These are phyloP conservation scores for Stegodyphus mimosarum DNA, from an alignment of 1,140 invertebrate species.

Conservation along the genomic window DNA sequence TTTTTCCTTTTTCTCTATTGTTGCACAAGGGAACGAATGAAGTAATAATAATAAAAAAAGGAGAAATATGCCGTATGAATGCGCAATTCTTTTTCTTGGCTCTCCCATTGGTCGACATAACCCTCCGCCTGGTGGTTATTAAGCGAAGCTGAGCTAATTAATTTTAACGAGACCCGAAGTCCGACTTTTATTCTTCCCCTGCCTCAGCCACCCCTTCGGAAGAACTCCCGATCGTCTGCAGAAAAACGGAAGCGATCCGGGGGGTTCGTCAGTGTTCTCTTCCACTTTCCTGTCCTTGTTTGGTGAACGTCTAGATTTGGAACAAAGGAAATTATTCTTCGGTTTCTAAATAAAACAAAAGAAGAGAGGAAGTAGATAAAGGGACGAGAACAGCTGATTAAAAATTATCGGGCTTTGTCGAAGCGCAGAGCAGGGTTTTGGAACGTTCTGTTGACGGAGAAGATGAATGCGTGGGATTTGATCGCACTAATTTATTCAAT, in stretches of 20 bases:
- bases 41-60: not conserved
- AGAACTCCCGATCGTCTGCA: slow-evolving; percentile 19
- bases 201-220: not conserved
- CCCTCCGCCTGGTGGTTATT: slow-evolving; percentile 42
- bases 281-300: slow-evolving; percentile 35
- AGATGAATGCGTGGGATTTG: not conserved
- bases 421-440: not conserved
- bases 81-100: not conserved
- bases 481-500: not conserved
- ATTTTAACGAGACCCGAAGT: slow-evolving; percentile 53
- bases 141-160: slow-evolving; percentile 48
- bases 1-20: slow-evolving; percentile 4
- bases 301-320: slow-evolving; percentile 29
- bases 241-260: slow-evolving; percentile 38
- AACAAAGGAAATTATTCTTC: slow-evolving; percentile 61
- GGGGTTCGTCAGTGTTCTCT: not conserved
- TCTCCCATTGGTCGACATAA: slow-evolving; percentile 25
- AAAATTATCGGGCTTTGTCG: slow-evolving; percentile 8
- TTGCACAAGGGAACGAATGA: slow-evolving; percentile 7
- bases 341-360: slow-evolving; percentile 61
- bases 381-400: not conserved
- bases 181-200: slow-evolving; percentile 9
- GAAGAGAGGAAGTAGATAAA: not conserved
- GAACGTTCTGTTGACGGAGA: not conserved
- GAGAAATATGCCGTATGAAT: not conserved